These are phyloP conservation scores for Triplophysa bombifrons DNA, from an alignment of 2,797 vertebrate species.

Conservation along the genomic window DNA sequence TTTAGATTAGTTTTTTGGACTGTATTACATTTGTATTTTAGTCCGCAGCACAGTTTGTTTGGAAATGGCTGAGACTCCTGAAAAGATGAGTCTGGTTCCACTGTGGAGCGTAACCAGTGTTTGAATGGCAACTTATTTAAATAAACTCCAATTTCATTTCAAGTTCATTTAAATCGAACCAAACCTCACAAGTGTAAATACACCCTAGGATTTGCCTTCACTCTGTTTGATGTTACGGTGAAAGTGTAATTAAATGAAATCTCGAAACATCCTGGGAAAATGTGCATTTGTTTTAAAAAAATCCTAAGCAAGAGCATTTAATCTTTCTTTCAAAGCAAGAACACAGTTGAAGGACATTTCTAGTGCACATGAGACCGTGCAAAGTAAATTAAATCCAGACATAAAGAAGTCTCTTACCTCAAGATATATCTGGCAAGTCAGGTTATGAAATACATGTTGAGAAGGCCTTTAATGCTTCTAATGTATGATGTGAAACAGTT, in stretches of 20 bases:
- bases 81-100: too few relatives aligned
- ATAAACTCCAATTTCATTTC: too few relatives aligned
- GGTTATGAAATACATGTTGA: background rate
- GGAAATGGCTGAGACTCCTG: too few relatives aligned
- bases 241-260: background rate
- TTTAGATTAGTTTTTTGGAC: too few relatives aligned
- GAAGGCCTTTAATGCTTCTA: constrained; percentile 39
- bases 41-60: too few relatives aligned
- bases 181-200: too few relatives aligned
- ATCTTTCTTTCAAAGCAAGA: background rate
- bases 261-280: background rate
- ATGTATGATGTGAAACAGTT: constrained; percentile 36
- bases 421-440: constrained; percentile 28
- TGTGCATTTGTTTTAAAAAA: background rate
- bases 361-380: constrained; percentile 1
- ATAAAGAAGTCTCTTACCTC: constrained; percentile 31
- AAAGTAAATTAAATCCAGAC: constrained; percentile 14
- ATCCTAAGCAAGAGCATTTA: background rate
- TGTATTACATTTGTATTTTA: too few relatives aligned
- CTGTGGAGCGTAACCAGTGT: too few relatives aligned
- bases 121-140: too few relatives aligned
- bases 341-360: constrained; percentile 10
- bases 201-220: background rate
- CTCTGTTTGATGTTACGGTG: background rate
- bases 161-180: too few relatives aligned